Evolutionary conservation across 2,113 vertebrate species (phyloP).

Genomic region (Salvator merianae): DNA sequence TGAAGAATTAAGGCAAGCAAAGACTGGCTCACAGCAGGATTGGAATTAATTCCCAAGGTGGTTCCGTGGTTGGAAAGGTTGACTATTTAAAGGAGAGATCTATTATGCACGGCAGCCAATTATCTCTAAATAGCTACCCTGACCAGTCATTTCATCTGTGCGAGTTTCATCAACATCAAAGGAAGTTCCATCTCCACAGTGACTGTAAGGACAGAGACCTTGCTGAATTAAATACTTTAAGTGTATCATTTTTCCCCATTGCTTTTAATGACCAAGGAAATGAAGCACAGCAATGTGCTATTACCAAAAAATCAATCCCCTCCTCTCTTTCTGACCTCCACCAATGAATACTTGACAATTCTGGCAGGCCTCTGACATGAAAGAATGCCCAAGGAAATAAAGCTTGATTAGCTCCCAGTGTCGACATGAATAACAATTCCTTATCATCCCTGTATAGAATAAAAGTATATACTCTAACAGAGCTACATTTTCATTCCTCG

Average conservation of each 20-base stretch:
- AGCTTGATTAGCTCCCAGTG: constrained; percentile 28
- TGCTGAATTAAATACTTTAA: constrained; percentile 55
- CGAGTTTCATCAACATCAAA: constrained; percentile 50
- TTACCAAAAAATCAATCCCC: constrained; percentile 32
- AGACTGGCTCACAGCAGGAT: background rate
- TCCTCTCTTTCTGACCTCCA: constrained; percentile 10
- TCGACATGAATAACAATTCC: constrained; percentile 36
- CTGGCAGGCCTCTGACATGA: constrained; percentile 19
- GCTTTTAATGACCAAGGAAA: constrained; percentile 48
- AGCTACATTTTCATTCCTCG: background rate
- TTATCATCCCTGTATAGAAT: constrained; percentile 22
- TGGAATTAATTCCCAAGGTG: background rate
- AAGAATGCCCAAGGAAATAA: constrained; percentile 44
- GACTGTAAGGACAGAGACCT: constrained; percentile 45
- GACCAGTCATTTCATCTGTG: constrained; percentile 49
- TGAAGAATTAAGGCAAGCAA: background rate
- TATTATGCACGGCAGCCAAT: constrained; percentile 50
- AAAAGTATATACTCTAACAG: constrained; percentile 25
- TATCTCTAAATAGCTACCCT: constrained; percentile 11
- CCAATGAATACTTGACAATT: constrained; percentile 50
- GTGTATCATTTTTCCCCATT: constrained; percentile 37
- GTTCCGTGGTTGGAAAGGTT: background rate
- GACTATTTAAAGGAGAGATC: background rate
- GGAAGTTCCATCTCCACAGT: constrained; percentile 30
- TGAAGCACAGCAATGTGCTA: constrained; percentile 44